Base-by-base conservation (phyloP, 2,888 invertebrate species). In the Orthonevra nobilis region DNA sequence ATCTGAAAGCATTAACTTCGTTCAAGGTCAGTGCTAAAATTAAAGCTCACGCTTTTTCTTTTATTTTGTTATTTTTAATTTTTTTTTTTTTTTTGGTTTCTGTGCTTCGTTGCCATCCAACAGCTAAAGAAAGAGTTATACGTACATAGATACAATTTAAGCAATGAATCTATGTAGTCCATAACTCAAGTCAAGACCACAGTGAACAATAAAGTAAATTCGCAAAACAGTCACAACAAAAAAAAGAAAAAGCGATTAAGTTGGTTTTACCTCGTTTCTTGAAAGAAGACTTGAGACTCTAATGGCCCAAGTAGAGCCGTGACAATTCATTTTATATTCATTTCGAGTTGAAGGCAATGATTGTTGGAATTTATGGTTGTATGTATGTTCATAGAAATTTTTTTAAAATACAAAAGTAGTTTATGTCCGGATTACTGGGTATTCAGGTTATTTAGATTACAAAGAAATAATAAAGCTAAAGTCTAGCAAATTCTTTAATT, bases 21-120 rank as follows among this genome's bases (percentile, higher is more conserved):
- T 48, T 48, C 61, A 61, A 61, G 61, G 61, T 61, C 48, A 19
- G n/a, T 19, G 30, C 36, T 61, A 48, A 48, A 61, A 61, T 36
- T 19, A 42, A 42, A 46, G 48, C 14, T 23, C 15, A 23, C 34
- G 58, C 15, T 12, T n/a, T n/a, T n/a, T n/a, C n/a, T n/a, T n/a
- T n/a, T n/a, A n/a, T n/a, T n/a, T n/a, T n/a, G n/a, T n/a, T n/a
- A n/a, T n/a, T n/a, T n/a, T n/a, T n/a, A n/a, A n/a, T n/a, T n/a
- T n/a, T n/a, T n/a, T n/a, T 19, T 28, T 28, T 17, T 1, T 23
- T 20, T 34, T 15, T n/a, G 10, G 20, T n/a, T n/a, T n/a, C n/a
- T n/a, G n/a, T n/a, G n/a, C n/a, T n/a, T n/a, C n/a, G n/a, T n/a
- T n/a, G 2, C 9, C 17, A 10, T 20, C 52, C n/a, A 15, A 26